phyloP scores from a whole-genome alignment of 2,888 invertebrate species.

The Apamea sordens region DNA sequence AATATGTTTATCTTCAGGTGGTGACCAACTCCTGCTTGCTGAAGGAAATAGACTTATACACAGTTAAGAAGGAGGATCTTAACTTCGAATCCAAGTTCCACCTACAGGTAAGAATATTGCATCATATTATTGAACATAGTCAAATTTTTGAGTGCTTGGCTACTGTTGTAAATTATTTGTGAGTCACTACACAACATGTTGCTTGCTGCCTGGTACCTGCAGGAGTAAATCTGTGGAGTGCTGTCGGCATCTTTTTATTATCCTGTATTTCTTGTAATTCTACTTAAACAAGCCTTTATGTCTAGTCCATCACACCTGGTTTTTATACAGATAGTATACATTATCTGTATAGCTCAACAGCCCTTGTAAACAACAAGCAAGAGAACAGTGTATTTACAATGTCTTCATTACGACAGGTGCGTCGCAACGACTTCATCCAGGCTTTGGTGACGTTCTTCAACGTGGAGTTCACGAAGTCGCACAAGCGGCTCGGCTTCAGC shows the following conservation, averaged over 20 bases:
- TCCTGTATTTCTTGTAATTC: not conserved
- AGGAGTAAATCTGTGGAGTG: not conserved
- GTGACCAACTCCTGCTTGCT: constrained; percentile 98
- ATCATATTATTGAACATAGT: not conserved
- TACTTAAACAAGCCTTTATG: not conserved
- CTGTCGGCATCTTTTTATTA: not conserved
- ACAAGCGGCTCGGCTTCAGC: constrained; percentile 99
- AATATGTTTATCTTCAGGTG: constrained; percentile 88
- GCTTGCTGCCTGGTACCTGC: too few species aligned
- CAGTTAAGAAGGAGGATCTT: constrained; percentile 98
- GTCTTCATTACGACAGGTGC: constrained; percentile 84
- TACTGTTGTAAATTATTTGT: not conserved
- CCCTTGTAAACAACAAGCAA: not conserved
- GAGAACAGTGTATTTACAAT: not conserved
- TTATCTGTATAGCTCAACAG: not conserved
- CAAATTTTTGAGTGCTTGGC: not conserved
- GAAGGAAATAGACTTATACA: constrained; percentile 99
- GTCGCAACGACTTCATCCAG: constrained; percentile 98
- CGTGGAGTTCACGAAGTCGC: constrained; percentile 99
- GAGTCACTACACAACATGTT: not conserved
- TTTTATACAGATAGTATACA: not conserved
- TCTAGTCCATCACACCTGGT: not conserved
- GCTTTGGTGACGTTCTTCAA: constrained; percentile 99
- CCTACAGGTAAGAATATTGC: constrained; percentile 88
- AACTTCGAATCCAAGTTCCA: constrained; percentile 97